Evolutionary conservation across 2,888 invertebrate species (phyloP).

Genomic region (Leptopilina drosophilae): DNA sequence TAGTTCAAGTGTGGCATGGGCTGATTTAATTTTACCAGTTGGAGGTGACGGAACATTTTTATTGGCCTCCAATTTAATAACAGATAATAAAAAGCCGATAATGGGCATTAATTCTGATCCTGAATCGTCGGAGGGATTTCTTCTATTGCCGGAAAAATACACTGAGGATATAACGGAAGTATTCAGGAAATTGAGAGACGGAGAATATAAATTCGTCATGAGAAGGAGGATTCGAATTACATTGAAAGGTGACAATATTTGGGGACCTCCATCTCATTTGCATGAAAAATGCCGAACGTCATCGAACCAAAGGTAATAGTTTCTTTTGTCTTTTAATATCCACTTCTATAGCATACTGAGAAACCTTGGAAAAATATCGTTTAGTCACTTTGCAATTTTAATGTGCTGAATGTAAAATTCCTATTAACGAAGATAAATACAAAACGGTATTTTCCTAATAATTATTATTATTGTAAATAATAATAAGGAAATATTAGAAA

Average conservation of each 20-base stretch:
- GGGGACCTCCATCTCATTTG: constrained; percentile 83
- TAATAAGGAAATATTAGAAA: no score
- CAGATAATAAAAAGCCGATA: constrained; percentile 89
- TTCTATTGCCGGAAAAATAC: constrained; percentile 92
- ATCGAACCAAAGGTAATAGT: constrained; percentile 17
- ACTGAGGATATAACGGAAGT: constrained; percentile 89
- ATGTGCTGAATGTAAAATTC: constrained; percentile 18
- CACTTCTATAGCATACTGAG: neutral
- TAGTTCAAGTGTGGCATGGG: constrained; percentile 89
- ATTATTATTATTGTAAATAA: no score
- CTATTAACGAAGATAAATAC: neutral
- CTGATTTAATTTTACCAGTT: constrained; percentile 91
- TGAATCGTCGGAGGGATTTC: constrained; percentile 92
- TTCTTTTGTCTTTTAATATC: neutral
- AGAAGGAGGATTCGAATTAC: constrained; percentile 94
- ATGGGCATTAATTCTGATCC: constrained; percentile 99
- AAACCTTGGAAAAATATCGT: neutral
- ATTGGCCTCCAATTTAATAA: constrained; percentile 91
- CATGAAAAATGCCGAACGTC: constrained; percentile 80
- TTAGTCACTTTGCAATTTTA: neutral
- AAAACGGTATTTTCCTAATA: no score
- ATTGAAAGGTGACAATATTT: constrained; percentile 83
- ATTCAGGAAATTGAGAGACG: constrained; percentile 86
- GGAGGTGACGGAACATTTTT: constrained; percentile 99
- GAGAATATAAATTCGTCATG: constrained; percentile 91